Evolutionary conservation across 1,140 invertebrate genomes (phyloP), one percentile per base, ranked within the genome.

Genomic region (Drosophila tsacasi): DNA sequence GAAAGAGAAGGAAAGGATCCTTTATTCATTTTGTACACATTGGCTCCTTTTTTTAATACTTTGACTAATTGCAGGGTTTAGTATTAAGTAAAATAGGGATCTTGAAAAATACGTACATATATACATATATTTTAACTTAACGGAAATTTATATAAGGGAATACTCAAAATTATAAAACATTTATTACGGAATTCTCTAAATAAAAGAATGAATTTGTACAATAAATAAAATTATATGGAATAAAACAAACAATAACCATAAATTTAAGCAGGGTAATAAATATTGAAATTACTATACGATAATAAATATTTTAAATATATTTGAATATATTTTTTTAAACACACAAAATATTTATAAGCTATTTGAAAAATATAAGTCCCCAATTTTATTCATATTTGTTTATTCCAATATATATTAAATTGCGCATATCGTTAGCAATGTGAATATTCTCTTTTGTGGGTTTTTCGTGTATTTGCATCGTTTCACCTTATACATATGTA

Each of bases 341-440:
- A n/a, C 5, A 19, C 4, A 19, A 44, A 12, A 44, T 19, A 44
- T 12, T 44, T 19, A 44, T 19, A 3, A 9, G 9, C 4, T 5
- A 40, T 40, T 40, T 40, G 9, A 19, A 19, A 12, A 5, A 5
- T 19, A 19, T 19, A 44, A 5, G 2, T 44, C 19, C 23, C 21
- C 2, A 23, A 23, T 49, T 42, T 69, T 50, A 40, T 15, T 39
- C 30, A 54, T 37, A 40, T 54, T 76, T 32, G 40, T 54, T 76
- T 76, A 58, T 63, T 54, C 37, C 40, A 75, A 58, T 60, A 62
- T 79, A 71, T 60, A 80, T 87, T 80, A 83, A 87, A 87, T 80
- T 71, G 52, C 49, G 42, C 76, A 74, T 82, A 66, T 67, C 60
- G 25, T 44, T 60, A 39, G 47, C 60, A 39, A 50, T 46, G 49